Evolutionary conservation across 2,888 invertebrate species (phyloP), one percentile per base, ranked within the genome.

Genomic region (Amphipoea lucens): DNA sequence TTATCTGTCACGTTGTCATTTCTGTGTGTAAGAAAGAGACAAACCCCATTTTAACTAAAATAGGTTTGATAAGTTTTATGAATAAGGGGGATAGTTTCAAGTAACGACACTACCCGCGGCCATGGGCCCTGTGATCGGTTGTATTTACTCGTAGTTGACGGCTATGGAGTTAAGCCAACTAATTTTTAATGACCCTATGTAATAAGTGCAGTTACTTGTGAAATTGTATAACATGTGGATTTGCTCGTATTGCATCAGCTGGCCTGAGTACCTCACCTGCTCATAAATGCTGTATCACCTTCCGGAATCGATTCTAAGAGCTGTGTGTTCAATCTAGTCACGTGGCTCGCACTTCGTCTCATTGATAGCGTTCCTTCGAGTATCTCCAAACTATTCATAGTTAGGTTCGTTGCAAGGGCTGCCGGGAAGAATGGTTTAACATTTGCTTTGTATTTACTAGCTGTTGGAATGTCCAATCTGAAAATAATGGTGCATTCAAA

Each of bases 231-330:
- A 54, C 7, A 54, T 54, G 0, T 23, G 54, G 17, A 17, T 51
- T 51, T 51, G 51, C 20, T 54, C 54, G 54, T 20, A 7, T 7
- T 54, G 20, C 54, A 54, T 54, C 20, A 7, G 7, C 57, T 57
- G 57, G 23, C 12, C 36, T 69, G 14, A 51, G 2, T 51, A 14
- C 17, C 81, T 77, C 6, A 86, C 84, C 84, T 86, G 71, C 67
- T 84, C 84, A 84, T 84, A 17, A 77, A 84, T 0, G 84, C 86
- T 1, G 71, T 84, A 17, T 84, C 82, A 11, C 84, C 84, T 1
- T 23, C 68, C 0, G 82, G 68, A 17, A 84, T 72, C 0, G 82
- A 82, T 66, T 84, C 86, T 48, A 84, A 48, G 3, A 84, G 82
- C 36, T 68, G 71, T 23, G 84, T 86, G 62, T 84, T 84, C 5